Evolutionary conservation across 2,888 invertebrate species (phyloP), one percentile per base, ranked within the genome.

Genomic region (Papilio elwesi): DNA sequence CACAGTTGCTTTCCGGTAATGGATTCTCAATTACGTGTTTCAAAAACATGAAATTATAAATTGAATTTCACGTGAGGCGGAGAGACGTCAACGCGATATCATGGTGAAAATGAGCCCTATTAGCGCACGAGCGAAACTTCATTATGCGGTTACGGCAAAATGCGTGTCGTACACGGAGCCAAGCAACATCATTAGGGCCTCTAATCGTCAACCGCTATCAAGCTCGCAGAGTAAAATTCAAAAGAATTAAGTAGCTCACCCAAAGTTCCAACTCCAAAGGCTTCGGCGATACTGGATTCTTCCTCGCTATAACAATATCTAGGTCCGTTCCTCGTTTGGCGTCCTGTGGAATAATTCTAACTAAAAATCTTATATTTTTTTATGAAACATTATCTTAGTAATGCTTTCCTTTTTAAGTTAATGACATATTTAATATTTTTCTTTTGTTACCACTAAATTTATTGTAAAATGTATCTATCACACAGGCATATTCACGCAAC

Each of bases 201-300:
- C 67, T 71, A 71, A 71, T 70, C 75, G 75, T 76, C 76, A 73
- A 68, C 65, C 48, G 69, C 64, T 68, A 78, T 76, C 74, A 75
- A 72, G 69, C 26, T 52, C 70, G 53, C 66, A 77, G 75, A 80
- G 84, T 80, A 77, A 81, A 79, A 82, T 82, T 78, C 66, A 80
- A 85, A 83, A 81, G 78, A 79, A 81, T 79, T 75, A 82, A 86
- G 85, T 81, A 75, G 89, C 94, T 90, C 89, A 96, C 97, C 96
- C 97, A 97, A 81, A 98, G 92, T 90, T 98, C 98, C 84, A 98
- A 94, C 88, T 96, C 96, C 80, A 97, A 96, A 73, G 97, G 96
- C 85, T 97, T 97, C 75, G 96, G 95, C 79, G 96, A 96, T 83
- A 96, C 93, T 59, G 96, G 96, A 90, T 97, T 97, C 82, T 97